Evolutionary conservation across 2,113 vertebrate species (phyloP), one percentile per base, ranked within the genome.

Genomic region (Sinocyclocheilus rhinocerous): DNA sequence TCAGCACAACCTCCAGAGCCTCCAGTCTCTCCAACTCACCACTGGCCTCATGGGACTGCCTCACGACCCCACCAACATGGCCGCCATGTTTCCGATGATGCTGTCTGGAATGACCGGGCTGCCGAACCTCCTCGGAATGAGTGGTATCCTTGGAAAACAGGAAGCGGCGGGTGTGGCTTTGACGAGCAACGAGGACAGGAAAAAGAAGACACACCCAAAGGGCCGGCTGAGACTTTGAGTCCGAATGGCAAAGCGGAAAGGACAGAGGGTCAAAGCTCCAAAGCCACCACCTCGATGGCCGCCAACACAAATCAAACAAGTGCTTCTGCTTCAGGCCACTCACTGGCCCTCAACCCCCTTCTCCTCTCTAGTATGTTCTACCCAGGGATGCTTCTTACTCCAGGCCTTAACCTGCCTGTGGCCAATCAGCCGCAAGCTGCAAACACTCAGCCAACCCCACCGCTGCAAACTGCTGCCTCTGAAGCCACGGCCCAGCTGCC

Each of bases 301-400:
- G 95, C 96, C 83, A 95, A 94, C 70, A 84, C 96, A 57, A 91
- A 95, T 89, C 94, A 96, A 89, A 92, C 94, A 93, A 94, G 94
- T 93, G 94, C 96, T 94, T 93, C 94, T 87, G 91, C 93, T 89
- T 90, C 95, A 72, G 88, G 91, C 92, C 96, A 93, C 92, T 92
- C 96, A 9, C 93, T 98, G 90, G 95, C 97, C 93, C 95, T 99
- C 92, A 99, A 98, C 96, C 98, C 98, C 86, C 95, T 99, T 88
- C 95, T 99, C 91, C 95, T 99, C 90, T 97, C 98, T 92, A 97
- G 97, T 93, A 97, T 99, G 96, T 95, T 99, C 94, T 99, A 99
- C 92, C 98, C 98, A 97, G 98, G 98, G 97, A 98, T 99, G 97
- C 97, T 99, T 94, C 97, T 99, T 95, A 98, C 97, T 96, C 97